Conservation (phyloP, 2,888 invertebrate genomes). For the Amphiduros pacificus region DNA sequence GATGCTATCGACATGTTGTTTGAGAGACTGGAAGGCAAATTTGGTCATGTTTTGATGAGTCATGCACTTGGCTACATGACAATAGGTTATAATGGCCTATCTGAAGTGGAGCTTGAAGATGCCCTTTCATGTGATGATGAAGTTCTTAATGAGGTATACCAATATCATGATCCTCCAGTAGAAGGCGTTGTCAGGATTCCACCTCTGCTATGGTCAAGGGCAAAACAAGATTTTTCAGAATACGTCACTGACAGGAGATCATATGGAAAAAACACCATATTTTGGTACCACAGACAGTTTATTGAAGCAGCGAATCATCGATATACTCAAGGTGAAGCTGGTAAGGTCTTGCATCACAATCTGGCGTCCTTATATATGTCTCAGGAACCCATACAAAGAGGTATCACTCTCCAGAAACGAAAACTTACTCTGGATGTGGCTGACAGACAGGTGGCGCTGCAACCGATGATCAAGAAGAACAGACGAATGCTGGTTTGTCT, state of each 20-base stretch:
- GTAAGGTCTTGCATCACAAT: conserved; percentile 36
- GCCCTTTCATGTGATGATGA: conserved; percentile 47
- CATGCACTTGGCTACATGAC: conserved; percentile 34
- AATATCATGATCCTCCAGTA: conserved; percentile 54
- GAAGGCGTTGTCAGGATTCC: conserved; percentile 49
- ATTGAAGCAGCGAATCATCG: conserved; percentile 42
- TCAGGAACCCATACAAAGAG: conserved; percentile 9
- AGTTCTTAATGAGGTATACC: conserved; percentile 48
- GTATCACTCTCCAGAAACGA: conserved; percentile 38
- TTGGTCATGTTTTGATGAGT: conserved; percentile 39
- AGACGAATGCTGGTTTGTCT: conserved; percentile 16
- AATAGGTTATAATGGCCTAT: conserved; percentile 47
- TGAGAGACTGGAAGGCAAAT: conserved; percentile 45
- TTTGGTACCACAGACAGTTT: conserved; percentile 55
- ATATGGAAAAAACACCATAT: conserved; percentile 45
- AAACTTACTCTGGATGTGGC: conserved; percentile 41
- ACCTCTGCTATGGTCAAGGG: conserved; percentile 48
- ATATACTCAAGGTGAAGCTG: conserved; percentile 34
- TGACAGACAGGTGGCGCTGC: conserved; percentile 49
- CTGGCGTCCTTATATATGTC: conserved; percentile 18
- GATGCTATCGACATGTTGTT: conserved; percentile 45
- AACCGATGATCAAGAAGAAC: conserved; percentile 16
- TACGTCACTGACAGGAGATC: conserved; percentile 49
- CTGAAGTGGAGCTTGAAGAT: conserved; percentile 54
- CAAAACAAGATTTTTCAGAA: conserved; percentile 44